Evolutionary conservation across 2,113 vertebrate genomes (phyloP), one percentile per base, ranked within the genome.

Genomic region (Bubo blakistoni): DNA sequence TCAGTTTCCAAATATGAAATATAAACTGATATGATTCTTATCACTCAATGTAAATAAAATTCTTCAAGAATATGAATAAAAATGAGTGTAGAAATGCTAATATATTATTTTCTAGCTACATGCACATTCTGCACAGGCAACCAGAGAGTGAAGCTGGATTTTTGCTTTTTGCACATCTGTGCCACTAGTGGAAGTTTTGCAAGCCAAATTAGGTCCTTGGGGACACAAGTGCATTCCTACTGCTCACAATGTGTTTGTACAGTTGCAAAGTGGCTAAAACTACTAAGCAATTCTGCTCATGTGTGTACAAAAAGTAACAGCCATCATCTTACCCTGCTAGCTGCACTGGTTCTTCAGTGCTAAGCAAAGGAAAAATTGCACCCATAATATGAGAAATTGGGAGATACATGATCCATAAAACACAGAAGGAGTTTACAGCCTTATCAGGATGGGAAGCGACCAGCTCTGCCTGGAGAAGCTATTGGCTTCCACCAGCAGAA

Each of bases 201-300:
- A 86, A 96, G 67, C 71, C 90, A 90, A 88, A 86, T 95, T 83
- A 88, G 62, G 70, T 94, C 96, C 92, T 83, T 78, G 76, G 96
- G 85, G 94, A 96, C 49, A 3, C 58, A 38, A 92, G 38, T 83
- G 71, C 85, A 62, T 95, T 95, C 88, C 58, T 93, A 27, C 63
- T 38, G 51, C 67, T 96, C 74, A 13, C 49, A 32, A 44, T 54
- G 67, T 96, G 85, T 92, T 95, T 95, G 92, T 88, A 76, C 85
- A 88, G 74, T 96, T 94, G 94, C 74, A 90, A 88, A 94, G 71
- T 73, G 88, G 34, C 79, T 95, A 61, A 79, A 86, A 59, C 81
- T 85, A 57, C 94, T 88, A 32, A 87, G 74, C 36, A 91, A 92
- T 95, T 94, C 88, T 88, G 82, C 52, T 92, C 92, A 62, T 77